Evolutionary conservation across 2,888 invertebrate genomes (phyloP).

Genomic region (Formica aserva): DNA sequence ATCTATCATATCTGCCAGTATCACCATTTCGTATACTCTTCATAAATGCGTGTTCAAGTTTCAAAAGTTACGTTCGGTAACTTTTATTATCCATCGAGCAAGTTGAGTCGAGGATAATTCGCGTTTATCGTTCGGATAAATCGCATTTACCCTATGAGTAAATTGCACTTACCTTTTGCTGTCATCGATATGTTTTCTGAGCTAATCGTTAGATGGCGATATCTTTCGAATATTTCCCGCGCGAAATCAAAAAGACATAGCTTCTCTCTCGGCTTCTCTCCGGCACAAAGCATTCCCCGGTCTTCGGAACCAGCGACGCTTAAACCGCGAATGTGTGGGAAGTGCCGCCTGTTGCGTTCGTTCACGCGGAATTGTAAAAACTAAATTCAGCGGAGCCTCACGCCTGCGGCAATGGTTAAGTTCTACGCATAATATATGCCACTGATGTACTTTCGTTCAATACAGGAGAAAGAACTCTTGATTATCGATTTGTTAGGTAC

Average conservation of each 20-base stretch:
- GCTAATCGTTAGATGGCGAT: neutral
- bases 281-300: neutral
- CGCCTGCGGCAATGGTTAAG: neutral
- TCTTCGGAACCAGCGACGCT: neutral
- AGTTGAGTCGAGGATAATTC: neutral
- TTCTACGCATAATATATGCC: neutral
- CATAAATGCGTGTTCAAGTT: no score
- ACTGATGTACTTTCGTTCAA: neutral
- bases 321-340: slow-evolving; percentile 73
- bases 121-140: neutral
- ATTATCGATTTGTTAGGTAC: slow-evolving; percentile 14
- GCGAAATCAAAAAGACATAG: neutral
- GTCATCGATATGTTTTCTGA: neutral
- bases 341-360: slow-evolving; percentile 81
- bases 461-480: neutral
- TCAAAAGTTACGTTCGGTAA: no score
- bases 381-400: slow-evolving; percentile 65
- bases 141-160: neutral
- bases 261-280: neutral
- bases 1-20: no score
- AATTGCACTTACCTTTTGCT: neutral
- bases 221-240: neutral
- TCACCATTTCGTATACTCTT: no score
- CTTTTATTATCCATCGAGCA: neutral
- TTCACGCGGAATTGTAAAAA: slow-evolving; percentile 82